Base-by-base conservation (phyloP, 1,140 invertebrate genomes). In the Lanistes nyassanus region DNA sequence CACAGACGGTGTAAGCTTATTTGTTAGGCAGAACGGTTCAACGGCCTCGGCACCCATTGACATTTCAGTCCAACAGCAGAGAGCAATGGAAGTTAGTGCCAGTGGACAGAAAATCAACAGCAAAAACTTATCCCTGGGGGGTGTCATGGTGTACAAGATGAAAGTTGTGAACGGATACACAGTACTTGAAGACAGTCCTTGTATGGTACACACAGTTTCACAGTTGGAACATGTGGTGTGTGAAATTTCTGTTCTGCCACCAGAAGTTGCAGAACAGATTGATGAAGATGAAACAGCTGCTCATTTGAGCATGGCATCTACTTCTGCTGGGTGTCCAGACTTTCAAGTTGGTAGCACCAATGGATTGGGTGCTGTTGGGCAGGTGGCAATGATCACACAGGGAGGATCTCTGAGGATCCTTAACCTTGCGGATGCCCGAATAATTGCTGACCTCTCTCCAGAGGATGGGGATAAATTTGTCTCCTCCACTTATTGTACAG, bases 121-220 rank as follows among this genome's bases (percentile, higher is more conserved):
- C 37, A 26, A 55, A 64, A 16, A 51, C 29, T 55, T 74, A 31
- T 23, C 66, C 67, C 56, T 76, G 80, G 60, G 89, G 88, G 86
- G 83, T 53, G 80, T 90, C n/a, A 68, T 91, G 23, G 69, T 90
- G 7, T 90, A 90, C 76, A 84, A 82, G 47, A 80, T 89, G 23
- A 83, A 80, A 37, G 80, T 76, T 64, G 82, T 79, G 29, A 76
- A 79, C 53, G 79, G 81, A 58, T 80, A 82, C 70, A 82, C 88
- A 23, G 58, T 69, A 21, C 47, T 91, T 21, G 84, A 88, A 7
- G 86, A 87, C 60, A 81, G 81, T 47, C 87, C 88, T 23, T 72
- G 86, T 2, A 67, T 77, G 37, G 69, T 78, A 9, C 76, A 79
- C 51, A 70, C 68, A 67, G 71, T 86, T 31, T 77, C 80, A 23